Evolutionary conservation across 2,113 vertebrate species (phyloP).

Genomic region (Perca fluviatilis): DNA sequence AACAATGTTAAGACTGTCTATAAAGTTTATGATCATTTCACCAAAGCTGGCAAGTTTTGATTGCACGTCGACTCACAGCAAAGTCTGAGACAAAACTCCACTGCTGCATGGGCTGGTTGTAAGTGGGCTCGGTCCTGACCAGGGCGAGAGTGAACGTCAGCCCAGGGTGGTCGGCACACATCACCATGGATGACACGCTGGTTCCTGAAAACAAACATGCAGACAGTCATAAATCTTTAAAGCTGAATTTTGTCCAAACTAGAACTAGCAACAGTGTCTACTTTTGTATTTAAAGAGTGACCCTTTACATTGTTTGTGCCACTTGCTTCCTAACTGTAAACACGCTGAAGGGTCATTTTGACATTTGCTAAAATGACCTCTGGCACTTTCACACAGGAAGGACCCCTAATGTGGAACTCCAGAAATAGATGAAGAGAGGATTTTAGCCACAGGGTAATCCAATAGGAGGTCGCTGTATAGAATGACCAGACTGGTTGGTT

Average conservation of each 20-base stretch:
- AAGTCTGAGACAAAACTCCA: conserved; percentile 88
- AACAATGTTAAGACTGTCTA: not conserved
- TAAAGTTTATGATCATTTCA: not conserved
- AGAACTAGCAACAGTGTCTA: conserved; percentile 5
- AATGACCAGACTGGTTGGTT: conserved; percentile 34
- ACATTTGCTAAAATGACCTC: conserved; percentile 72
- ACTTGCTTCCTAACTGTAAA: conserved; percentile 50
- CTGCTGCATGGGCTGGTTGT: conserved; percentile 87
- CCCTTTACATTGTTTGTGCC: conserved; percentile 50
- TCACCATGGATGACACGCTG: conserved; percentile 82
- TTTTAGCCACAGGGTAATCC: conserved; percentile 57
- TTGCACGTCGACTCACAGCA: conserved; percentile 77
- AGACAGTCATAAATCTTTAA: conserved; percentile 25
- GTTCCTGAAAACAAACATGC: conserved; percentile 72
- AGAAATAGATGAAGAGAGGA: conserved; percentile 74
- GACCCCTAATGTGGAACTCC: conserved; percentile 62
- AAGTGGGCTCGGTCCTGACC: conserved; percentile 82
- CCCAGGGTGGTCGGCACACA: conserved; percentile 85
- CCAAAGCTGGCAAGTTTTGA: not conserved
- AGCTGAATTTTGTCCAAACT: conserved; percentile 17
- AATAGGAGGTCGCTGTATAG: conserved; percentile 54
- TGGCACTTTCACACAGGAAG: conserved; percentile 69
- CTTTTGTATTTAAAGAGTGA: conserved; percentile 45
- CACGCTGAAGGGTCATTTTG: conserved; percentile 60
- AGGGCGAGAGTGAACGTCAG: conserved; percentile 84